Evolutionary conservation across 2,113 vertebrate genomes (phyloP), one percentile per base, ranked within the genome.

Genomic region (Elaphurus davidianus): DNA sequence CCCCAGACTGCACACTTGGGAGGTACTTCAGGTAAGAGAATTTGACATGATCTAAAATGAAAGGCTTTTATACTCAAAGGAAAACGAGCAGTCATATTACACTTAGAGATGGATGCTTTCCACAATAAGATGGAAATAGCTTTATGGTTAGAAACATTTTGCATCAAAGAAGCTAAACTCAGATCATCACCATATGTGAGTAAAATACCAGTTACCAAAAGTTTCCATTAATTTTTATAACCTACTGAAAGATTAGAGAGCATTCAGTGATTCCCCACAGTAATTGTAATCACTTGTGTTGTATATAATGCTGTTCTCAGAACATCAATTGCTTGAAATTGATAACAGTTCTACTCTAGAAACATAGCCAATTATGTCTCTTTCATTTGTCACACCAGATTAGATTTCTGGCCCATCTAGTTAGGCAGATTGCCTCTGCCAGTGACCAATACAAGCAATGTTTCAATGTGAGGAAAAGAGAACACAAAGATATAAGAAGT

Each of bases 341-440:
- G 79, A 45, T 95, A 96, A 91, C 8, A 84, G 85, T 90, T 95
- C 88, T 85, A 94, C 57, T 74, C 55, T 89, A 89, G 91, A 96
- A 96, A 76, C 84, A 94, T 5, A 86, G 92, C 30, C 92, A 97
- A 93, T 94, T 83, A 96, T 78, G 82, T 87, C 95, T 79, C 82
- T 94, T 96, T 94, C 50, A 91, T 97, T 97, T 96, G 90, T 97
- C 93, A 97, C 55, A 93, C 28, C 84, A 95, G 67, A 98, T 91
- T 95, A 91, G 89, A 89, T 84, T 97, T 91, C 87, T 93, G 78
- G 93, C 55, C 85, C 71, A 87, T 95, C 43, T 91, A 76, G 78
- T 87, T 93, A 97, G 88, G 96, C 89, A 91, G 60, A 88, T 43
- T 59, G 86, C 23, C 71, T 95, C 85, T 57, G 67, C n/a, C 71